Conservation (phyloP, 2,113 vertebrate species). For the Arothron firmamentum region DNA sequence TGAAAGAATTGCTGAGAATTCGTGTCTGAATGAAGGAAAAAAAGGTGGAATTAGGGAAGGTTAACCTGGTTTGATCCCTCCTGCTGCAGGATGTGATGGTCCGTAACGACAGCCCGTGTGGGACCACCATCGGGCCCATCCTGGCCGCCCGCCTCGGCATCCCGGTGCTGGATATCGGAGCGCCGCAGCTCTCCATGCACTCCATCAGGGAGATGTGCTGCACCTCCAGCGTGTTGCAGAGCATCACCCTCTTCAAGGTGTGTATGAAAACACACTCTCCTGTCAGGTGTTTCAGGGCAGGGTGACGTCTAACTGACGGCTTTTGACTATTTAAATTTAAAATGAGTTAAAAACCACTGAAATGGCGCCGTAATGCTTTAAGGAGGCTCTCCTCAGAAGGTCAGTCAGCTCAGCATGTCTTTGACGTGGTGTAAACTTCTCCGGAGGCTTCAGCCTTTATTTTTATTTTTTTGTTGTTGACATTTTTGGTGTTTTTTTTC, state of each 20-base stretch:
- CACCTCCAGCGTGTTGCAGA: conserved; percentile 88
- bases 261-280: conserved; percentile 12
- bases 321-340: too few relatives aligned
- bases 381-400: too few relatives aligned
- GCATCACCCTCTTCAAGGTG: conserved; percentile 91
- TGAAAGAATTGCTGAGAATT: too few relatives aligned
- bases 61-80: too few relatives aligned
- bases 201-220: conserved; percentile 98
- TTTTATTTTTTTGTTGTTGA: too few relatives aligned
- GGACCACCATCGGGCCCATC: conserved; percentile 93
- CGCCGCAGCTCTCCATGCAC: conserved; percentile 95
- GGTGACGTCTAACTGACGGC: neutral
- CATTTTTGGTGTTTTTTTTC: neutral
- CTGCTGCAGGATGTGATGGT: conserved; percentile 90
- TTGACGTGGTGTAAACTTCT: neutral
- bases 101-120: conserved; percentile 89
- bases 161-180: conserved; percentile 87
- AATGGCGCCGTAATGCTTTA: neutral
- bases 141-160: conserved; percentile 88
- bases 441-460: neutral
- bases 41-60: too few relatives aligned
- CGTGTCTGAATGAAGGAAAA: too few relatives aligned
- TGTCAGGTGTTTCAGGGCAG: neutral
- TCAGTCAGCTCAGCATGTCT: too few relatives aligned
- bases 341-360: neutral